phyloP scores from a whole-genome alignment of 35 echinoderm and acorn worm species.

The Apostichopus japonicus region DNA sequence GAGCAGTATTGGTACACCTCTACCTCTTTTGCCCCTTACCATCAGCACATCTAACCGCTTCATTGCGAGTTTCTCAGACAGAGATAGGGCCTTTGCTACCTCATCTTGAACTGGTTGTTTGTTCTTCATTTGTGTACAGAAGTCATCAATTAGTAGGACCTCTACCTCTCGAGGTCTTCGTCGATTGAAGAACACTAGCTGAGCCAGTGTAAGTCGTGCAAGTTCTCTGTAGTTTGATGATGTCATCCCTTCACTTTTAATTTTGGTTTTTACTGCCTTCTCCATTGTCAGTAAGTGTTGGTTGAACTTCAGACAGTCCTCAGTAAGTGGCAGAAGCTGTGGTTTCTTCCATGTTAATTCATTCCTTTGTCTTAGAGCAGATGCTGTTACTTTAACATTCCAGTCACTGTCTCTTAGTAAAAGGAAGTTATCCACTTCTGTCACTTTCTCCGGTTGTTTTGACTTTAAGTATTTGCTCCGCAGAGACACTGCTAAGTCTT shows the following conservation, averaged over 20 bases:
- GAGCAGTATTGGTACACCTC: slow-evolving; percentile 41
- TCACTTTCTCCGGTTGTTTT: not conserved
- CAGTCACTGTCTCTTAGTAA: slow-evolving; percentile 31
- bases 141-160: not conserved
- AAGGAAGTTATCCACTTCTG: slow-evolving; percentile 37
- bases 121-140: not conserved
- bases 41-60: not conserved
- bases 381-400: slow-evolving; percentile 55
- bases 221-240: slow-evolving; percentile 4
- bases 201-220: not conserved
- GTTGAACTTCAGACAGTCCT: slow-evolving; percentile 36
- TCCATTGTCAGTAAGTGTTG: not conserved
- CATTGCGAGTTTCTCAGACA: not conserved
- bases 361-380: slow-evolving; percentile 37
- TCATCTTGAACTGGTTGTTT: slow-evolving; percentile 24
- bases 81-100: slow-evolving; percentile 7
- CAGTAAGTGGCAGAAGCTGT: slow-evolving; percentile 30
- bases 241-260: not conserved
- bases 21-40: slow-evolving; percentile 25
- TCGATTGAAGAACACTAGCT: slow-evolving; percentile 37
- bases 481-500: not conserved
- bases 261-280: not conserved
- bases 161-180: slow-evolving; percentile 46
- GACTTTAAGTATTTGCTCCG: not conserved
- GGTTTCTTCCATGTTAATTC: slow-evolving; percentile 20